phyloP scores from a whole-genome alignment of 2,113 vertebrate species.

The Motacilla alba region DNA sequence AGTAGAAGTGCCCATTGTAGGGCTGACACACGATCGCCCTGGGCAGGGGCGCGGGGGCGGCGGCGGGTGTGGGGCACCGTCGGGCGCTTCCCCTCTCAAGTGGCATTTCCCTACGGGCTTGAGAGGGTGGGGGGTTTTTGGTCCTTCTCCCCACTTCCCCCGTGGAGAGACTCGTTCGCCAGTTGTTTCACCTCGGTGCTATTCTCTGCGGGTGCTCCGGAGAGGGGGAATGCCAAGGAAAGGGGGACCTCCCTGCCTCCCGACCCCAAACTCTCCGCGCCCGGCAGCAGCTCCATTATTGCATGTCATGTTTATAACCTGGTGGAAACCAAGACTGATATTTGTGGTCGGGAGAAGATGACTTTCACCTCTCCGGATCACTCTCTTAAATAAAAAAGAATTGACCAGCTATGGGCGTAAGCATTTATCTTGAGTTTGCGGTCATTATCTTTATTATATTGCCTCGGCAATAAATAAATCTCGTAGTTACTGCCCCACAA shows the following conservation, averaged over 20 bases:
- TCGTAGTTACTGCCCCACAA: constrained; percentile 64
- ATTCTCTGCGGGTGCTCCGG: constrained; percentile 14
- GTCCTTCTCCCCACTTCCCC: neutral
- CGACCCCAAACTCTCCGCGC: constrained; percentile 9
- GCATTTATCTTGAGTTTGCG: constrained; percentile 75
- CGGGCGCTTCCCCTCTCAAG: neutral
- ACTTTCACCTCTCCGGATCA: constrained; percentile 62
- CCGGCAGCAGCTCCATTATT: constrained; percentile 54
- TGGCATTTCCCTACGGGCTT: neutral
- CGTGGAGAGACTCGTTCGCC: neutral
- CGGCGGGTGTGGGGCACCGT: neutral
- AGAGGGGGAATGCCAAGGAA: neutral
- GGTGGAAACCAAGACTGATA: constrained; percentile 70
- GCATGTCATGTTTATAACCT: constrained; percentile 71
- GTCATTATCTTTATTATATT: constrained; percentile 75
- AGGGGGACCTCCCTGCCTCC: neutral
- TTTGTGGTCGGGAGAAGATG: constrained; percentile 51
- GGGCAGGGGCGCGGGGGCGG: neutral
- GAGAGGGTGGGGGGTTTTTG: rapidly evolving
- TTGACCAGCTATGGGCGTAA: constrained; percentile 62
- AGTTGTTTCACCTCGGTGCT: constrained; percentile 9
- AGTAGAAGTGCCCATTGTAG: constrained; percentile 50
- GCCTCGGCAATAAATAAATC: constrained; percentile 71
- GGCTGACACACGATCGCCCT: constrained; percentile 56
- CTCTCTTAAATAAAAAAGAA: constrained; percentile 74